Evolutionary conservation across 1,140 invertebrate genomes (phyloP).

Genomic region (Oryctes rhinoceros): DNA sequence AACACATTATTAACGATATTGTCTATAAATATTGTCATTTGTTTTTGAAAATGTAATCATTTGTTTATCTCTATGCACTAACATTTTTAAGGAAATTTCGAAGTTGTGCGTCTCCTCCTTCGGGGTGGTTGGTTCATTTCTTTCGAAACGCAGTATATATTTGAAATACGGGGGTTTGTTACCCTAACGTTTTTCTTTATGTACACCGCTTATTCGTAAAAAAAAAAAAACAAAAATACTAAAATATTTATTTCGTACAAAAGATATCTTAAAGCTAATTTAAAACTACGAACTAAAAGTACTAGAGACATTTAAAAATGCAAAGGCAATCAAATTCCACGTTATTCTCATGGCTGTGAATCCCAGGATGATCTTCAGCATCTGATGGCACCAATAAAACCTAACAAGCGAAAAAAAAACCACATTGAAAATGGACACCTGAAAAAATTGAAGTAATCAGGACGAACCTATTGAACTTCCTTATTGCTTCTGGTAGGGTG

Average conservation of each 20-base stretch:
- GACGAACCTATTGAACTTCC: constrained; percentile 67
- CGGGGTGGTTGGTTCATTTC: too few species aligned
- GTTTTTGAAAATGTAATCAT: too few species aligned
- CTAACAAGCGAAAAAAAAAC: constrained; percentile 49
- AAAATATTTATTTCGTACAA: constrained; percentile 9
- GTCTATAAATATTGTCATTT: too few species aligned
- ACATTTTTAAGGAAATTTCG: too few species aligned
- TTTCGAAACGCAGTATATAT: too few species aligned
- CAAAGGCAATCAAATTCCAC: not conserved
- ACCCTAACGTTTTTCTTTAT: too few species aligned
- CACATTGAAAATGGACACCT: not conserved
- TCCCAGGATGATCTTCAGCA: constrained; percentile 64
- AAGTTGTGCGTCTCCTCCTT: too few species aligned
- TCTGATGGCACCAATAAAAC: constrained; percentile 70
- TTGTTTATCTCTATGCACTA: too few species aligned
- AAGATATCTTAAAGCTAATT: not conserved
- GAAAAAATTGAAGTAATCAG: not conserved
- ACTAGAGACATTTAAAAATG: not conserved
- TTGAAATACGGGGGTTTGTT: too few species aligned
- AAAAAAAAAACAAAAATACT: not conserved
- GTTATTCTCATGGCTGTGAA: not conserved
- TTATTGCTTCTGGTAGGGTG: constrained; percentile 69
- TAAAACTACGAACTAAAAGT: too few species aligned
- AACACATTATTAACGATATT: too few species aligned
- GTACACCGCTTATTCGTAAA: not conserved